Base-by-base conservation (phyloP, 2,888 invertebrate genomes). In the Dryocosmus kuriphilus region DNA sequence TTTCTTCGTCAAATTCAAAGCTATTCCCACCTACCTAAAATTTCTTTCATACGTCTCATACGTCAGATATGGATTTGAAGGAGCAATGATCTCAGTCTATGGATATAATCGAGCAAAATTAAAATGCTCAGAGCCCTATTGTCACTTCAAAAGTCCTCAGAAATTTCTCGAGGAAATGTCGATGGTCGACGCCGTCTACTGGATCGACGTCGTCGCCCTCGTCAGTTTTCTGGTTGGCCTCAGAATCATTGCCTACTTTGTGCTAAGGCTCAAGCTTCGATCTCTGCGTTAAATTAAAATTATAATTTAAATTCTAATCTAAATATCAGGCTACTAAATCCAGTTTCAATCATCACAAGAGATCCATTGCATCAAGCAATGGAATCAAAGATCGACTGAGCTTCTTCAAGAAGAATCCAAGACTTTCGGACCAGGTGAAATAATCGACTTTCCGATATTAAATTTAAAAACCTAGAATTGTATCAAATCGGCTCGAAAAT, bases 21-120 rank as follows among this genome's bases (percentile, higher is more conserved):
- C 97, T 60, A 97, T 98, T 89, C 98, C 98, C 4, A 93, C 94
- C 76, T 98, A 98, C 90, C 93, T 98, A 74, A 95, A 95, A 87
- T 98, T 98, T 96, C 93, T 98, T 27, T 96, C 98, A 2, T 98
- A 98, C 91, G 93, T 97, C 38, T 98, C 98, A 86, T 98, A 98
- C 91, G 95, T 98, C 75, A 94, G 96, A 78, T 98, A 98, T 89
- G 97, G 97, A 46, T 98, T 98, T 92, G 98, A 98, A 92, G 98
- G 98, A 8, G 95, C 96, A 71, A 96, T 98, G 94, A 94, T 97
- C 63, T 95, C 97, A 5, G 96, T 98, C n/a, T 98, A 98, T 90
- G 98, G 98, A 27, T 95, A 95, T 90, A 95, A 96, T 83, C 94
- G 98, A 75, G 95, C 95, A 81, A 95, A 96, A 86, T 92, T 99